A percentile compares a stretch with the other conserved stretches of the same genome.
Evolutionary conservation across 2,888 invertebrate species (phyloP).

Genomic region (Nebria brevicollis): DNA sequence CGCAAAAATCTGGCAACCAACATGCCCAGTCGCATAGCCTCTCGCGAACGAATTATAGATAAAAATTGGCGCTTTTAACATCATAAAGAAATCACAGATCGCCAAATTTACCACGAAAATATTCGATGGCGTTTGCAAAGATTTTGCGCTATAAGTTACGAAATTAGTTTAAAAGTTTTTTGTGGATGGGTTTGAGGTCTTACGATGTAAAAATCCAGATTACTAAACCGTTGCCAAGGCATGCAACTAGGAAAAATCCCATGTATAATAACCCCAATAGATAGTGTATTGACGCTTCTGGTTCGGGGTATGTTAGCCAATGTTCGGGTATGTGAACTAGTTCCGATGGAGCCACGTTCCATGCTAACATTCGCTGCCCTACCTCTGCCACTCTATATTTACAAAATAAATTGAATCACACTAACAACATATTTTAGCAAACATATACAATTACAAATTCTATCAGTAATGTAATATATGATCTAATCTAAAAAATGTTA

Average conservation of each 20-base stretch:
- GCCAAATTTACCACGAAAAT: constrained; percentile 86
- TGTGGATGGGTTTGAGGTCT: constrained; percentile 58
- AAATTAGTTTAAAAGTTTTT: neutral
- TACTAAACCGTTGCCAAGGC: constrained; percentile 85
- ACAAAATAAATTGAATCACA: neutral
- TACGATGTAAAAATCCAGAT: constrained; percentile 85
- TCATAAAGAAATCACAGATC: constrained; percentile 86
- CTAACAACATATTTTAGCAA: no score
- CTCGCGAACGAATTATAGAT: constrained; percentile 84
- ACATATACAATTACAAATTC: no score
- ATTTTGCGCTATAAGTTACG: constrained; percentile 70
- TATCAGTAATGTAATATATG: no score
- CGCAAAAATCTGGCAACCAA: constrained; percentile 81
- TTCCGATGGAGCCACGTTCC: constrained; percentile 81
- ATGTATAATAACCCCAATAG: constrained; percentile 81
- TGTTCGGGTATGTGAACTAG: constrained; percentile 81
- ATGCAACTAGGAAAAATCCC: constrained; percentile 76
- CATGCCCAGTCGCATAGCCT: constrained; percentile 78
- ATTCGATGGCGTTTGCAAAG: constrained; percentile 82
- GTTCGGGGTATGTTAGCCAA: constrained; percentile 83
- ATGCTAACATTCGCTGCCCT: constrained; percentile 71
- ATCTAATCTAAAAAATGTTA: no score
- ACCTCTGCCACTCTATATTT: constrained; percentile 50
- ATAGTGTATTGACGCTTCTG: constrained; percentile 83
- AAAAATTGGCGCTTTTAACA: constrained; percentile 86